Base-by-base conservation (phyloP, 1,140 invertebrate species). In the Nomia melanderi region DNA sequence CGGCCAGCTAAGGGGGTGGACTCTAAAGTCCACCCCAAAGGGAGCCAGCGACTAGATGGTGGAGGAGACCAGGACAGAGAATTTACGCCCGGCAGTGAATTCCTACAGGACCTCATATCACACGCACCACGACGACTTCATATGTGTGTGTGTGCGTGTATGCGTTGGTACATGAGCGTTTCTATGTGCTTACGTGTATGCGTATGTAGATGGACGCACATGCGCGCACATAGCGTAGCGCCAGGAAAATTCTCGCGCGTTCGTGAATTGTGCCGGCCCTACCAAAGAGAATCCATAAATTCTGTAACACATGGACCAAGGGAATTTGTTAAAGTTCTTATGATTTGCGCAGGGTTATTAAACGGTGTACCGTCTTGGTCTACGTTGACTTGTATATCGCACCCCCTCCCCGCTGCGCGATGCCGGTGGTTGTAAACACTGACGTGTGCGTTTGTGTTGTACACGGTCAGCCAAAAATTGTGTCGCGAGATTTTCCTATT, bases 1-100 rank as follows among this genome's bases (percentile, higher is more conserved):
- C 67, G 78, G 66, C 73, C 63, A 72, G 81, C 78, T 83, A 84
- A 84, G 81, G 81, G 81, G 79, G 78, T 85, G 87, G 88, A 90
- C 82, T 92, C 89, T 91, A 92, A 91, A 92, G 90, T 92, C 90
- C 87, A 88, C 78, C 74, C 87, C 76, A 83, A 88, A 88, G 90
- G 90, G 88, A 89, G 86, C 65, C 39, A 56, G 53, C 36, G 64
- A 56, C 57, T 59, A n/a, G 66, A 71, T 54, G 70, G 73, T 62
- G 31, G 59, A 67, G 53, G 64, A 2, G 60, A 57, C 53, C 36
- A 67, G 71, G 76, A 56, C 67, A 74, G 54, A 60, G 83, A 90
- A 90, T 90, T 90, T 90, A 90, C 88, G 87, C 87, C 83, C 86
- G 84, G 73, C 81, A 79, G 85, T 86, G 88, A 90, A 90, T 90